Base-by-base conservation (phyloP, 2,888 invertebrate genomes). In the Embidobia sp. region DNA sequence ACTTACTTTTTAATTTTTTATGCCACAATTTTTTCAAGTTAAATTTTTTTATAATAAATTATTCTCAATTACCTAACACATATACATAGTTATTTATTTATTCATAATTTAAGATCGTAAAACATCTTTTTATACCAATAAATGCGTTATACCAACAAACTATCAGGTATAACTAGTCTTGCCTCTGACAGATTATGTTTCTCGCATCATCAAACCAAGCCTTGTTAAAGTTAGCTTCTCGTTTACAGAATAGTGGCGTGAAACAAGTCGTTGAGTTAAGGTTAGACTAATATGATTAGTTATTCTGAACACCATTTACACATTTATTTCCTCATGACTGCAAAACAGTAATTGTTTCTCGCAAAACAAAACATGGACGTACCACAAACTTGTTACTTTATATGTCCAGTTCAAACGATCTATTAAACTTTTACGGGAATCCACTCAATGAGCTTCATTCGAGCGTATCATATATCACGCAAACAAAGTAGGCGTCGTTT, bases 401-500 rank as follows among this genome's bases (percentile, higher is more conserved):
- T 74, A 80, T n/a, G 80, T 2, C 79, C 79, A 77, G 80, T 77
- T 75, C 82, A 82, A 84, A 83, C 79, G 85, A 85, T 86, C 86
- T 85, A 86, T 86, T 87, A 86, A 87, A 86, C 80, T 87, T 87
- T 87, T 85, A 87, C 83, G 82, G 83, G 80, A 74, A 73, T 80
- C 81, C 79, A 78, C 2, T 7, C 18, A 2, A 44, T 19, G 44
- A 18, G 3, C 7, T 44, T 44, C n/a, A 3, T 29, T 3, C 2
- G 19, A 8, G 13, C 13, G n/a, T 2, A 42, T 55, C n/a, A 15
- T 27, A 8, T 40, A 4, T 26, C 29, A 29, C 15, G 26, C 18
- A 55, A 55, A 40, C 29, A 10, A 26, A 4, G 7, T 26, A 46
- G 13, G 3, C 10, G 11, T 46, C 26, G n/a, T 5, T 46, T 5